phyloP scores from a whole-genome alignment of 2,113 vertebrate species.

The Boulengeromyrus knoepffleri region DNA sequence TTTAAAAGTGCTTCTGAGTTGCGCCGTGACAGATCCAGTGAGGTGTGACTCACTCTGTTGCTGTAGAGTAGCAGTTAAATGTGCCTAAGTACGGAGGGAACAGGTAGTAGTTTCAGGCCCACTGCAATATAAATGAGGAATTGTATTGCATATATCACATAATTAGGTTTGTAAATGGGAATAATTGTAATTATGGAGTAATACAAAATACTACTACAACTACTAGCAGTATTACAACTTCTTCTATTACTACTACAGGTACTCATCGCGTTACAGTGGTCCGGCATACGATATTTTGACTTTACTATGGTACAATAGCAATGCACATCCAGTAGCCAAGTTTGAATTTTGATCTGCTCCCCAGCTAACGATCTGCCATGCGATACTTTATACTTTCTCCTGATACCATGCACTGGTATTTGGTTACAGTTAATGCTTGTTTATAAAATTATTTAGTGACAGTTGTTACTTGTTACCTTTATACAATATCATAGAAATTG shows the following conservation, averaged over 20 bases:
- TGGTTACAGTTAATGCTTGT: neutral
- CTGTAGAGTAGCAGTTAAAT: neutral
- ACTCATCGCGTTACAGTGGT: neutral
- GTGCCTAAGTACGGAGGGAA: neutral
- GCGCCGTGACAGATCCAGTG: neutral
- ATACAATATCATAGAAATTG: neutral
- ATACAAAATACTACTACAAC: neutral
- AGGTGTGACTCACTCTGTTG: neutral
- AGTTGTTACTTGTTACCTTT: neutral
- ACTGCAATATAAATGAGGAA: neutral
- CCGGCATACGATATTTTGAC: neutral
- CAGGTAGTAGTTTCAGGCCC: neutral
- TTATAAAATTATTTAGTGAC: neutral
- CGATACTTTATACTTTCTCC: no score
- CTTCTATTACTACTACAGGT: neutral
- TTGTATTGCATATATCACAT: neutral
- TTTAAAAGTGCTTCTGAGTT: neutral
- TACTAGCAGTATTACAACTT: neutral
- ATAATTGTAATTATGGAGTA: neutral
- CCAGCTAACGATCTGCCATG: neutral
- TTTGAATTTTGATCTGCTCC: neutral
- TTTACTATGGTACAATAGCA: neutral
- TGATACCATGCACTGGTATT: neutral
- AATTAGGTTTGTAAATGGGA: neutral
- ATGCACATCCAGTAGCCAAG: neutral